These are phyloP conservation scores for Caradrina clavipalpis DNA, from an alignment of 2,888 invertebrate species.

Conservation along the genomic window DNA sequence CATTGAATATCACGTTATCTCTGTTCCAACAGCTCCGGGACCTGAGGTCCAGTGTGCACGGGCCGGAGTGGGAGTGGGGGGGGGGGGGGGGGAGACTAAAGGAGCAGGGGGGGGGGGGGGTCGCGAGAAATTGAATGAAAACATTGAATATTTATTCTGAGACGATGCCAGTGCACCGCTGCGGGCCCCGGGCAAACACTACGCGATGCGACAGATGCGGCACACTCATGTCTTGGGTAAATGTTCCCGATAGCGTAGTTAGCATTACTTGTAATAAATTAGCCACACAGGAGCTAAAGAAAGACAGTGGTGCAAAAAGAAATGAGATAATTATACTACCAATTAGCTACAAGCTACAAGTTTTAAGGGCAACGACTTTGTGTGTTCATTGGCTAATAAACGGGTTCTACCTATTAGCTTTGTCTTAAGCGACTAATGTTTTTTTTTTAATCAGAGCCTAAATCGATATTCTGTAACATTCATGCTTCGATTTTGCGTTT, in stretches of 20 bases:
- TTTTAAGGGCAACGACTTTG: background rate
- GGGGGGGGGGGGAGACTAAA: slow-evolving; percentile 26
- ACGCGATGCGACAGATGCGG: slow-evolving; percentile 46
- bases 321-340: background rate
- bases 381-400: slow-evolving; percentile 7
- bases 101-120: slow-evolving; percentile 49
- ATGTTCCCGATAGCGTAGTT: background rate
- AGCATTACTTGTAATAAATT: background rate
- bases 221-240: background rate
- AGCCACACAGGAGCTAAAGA: too few species aligned
- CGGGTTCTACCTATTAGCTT: background rate
- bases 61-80: slow-evolving; percentile 9
- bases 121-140: slow-evolving; percentile 87
- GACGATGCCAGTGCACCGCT: slow-evolving; percentile 77
- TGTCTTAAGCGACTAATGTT: background rate
- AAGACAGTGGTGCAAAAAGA: background rate
- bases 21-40: slow-evolving; percentile 69
- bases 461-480: background rate
- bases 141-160: slow-evolving; percentile 89
- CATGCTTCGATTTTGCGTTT: background rate
- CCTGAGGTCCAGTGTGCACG: slow-evolving; percentile 54
- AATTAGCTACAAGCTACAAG: too few species aligned
- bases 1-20: slow-evolving; percentile 67
- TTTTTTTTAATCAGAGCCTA: background rate
- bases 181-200: slow-evolving; percentile 63